Evolutionary conservation across 2,797 vertebrate genomes (phyloP), one percentile per base, ranked within the genome.

Genomic region (Falco columbarius): DNA sequence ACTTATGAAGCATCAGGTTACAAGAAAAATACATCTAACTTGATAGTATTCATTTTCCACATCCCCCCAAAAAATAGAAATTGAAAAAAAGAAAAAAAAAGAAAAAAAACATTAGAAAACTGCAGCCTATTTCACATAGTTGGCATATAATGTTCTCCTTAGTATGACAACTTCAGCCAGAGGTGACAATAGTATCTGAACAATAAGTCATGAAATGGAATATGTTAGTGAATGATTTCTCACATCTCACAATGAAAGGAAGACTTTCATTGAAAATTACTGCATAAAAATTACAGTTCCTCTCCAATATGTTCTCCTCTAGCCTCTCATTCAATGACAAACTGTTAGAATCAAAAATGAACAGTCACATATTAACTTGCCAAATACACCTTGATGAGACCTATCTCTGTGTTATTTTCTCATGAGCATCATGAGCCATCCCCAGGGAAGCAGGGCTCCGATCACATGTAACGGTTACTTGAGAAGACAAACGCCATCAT

Each of bases 41-140:
- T 8, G 2, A 38, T 65, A 76, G 5, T 8, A 86, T 44, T 77
- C 1, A 47, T 90, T 86, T 82, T 82, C 63, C 13, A 17, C 34
- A 59, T 22, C 3, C 10, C 61, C 9, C 1, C 1, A 23, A 56
- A 75, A 52, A 22, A 0, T 2, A 47, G 8, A 59, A 81, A 59
- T 23, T 8, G 7, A 24, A 34, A n/a, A 76, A 24, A 32, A 5
- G 26, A 10, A 38, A 38, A 38, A 36, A 36, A 36, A 38, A 38
- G 9, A 36, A 36, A 36, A 36, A 38, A 38, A 38, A 10, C 36
- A 38, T 38, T 38, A 38, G 24, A 85, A 67, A 16, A 52, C 21
- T 54, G 1, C 10, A 76, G 6, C 10, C 26, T 80, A 27, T 79
- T 90, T 95, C 46, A 75, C 36, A 65, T 32, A 56, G 11, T 27